Conservation (phyloP, 2,113 vertebrate species). For the Dendrocopos noguchii region DNA sequence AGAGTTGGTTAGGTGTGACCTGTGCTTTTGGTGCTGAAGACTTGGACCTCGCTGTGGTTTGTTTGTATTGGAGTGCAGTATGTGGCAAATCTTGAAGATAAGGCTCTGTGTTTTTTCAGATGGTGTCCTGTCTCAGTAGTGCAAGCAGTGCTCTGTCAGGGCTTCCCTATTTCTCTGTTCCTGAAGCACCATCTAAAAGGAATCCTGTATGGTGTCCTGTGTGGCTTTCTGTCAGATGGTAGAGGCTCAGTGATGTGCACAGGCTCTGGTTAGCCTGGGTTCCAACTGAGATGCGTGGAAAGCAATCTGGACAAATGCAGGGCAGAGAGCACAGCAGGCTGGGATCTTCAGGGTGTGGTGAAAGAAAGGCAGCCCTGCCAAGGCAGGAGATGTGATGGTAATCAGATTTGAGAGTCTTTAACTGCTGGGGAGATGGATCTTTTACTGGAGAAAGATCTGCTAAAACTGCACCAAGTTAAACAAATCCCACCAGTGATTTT, state of each 20-base stretch:
- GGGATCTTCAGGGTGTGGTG: neutral
- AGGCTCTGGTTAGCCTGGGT: neutral
- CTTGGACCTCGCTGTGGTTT: neutral
- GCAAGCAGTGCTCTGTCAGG: neutral
- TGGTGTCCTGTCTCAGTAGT: neutral
- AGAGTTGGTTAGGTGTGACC: neutral
- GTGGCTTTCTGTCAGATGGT: neutral
- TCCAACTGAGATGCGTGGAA: neutral
- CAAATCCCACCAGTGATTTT: neutral
- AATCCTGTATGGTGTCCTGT: neutral
- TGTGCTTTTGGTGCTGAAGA: neutral
- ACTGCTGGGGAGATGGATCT: neutral
- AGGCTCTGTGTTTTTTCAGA: neutral
- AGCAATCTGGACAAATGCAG: neutral
- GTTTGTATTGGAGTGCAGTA: no score
- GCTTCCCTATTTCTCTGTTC: neutral
- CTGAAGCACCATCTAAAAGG: neutral
- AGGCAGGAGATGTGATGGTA: neutral
- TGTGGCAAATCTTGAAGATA: neutral
- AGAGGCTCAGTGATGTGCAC: neutral
- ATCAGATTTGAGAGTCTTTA: neutral
- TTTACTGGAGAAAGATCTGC: neutral
- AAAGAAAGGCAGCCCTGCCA: neutral
- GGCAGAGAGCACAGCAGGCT: neutral
- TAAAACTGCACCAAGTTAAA: neutral